phyloP scores from a whole-genome alignment of 1,140 invertebrate species.

The Diorhabda carinulata region DNA sequence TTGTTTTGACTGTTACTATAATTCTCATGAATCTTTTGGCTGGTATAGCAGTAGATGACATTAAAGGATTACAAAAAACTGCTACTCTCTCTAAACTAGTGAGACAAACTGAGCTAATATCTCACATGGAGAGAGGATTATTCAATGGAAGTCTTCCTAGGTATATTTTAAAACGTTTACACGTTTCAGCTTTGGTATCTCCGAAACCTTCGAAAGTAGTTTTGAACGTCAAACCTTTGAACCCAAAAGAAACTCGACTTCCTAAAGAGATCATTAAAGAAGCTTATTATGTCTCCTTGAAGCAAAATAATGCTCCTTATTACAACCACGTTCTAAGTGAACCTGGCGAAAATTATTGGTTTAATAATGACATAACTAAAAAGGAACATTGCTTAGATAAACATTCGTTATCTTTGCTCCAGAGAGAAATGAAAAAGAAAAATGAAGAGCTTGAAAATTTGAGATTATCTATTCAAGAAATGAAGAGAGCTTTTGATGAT shows the following conservation, averaged over 20 bases:
- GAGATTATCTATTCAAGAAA: background rate
- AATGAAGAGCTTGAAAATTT: constrained; percentile 8
- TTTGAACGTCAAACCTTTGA: constrained; percentile 25
- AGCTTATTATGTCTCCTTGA: constrained; percentile 20
- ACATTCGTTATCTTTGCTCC: background rate
- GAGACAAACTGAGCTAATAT: constrained; percentile 26
- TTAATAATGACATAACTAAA: background rate
- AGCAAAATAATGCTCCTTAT: background rate
- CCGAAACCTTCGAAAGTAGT: constrained; percentile 23
- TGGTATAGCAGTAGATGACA: constrained; percentile 30
- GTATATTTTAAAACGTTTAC: constrained; percentile 19
- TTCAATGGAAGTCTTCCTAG: constrained; percentile 17
- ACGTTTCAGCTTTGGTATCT: constrained; percentile 13
- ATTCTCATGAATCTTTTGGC: constrained; percentile 29
- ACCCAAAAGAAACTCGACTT: constrained; percentile 17
- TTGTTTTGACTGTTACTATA: constrained; percentile 25
- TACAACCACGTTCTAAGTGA: background rate
- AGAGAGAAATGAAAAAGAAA: background rate
- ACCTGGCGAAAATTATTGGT: background rate
- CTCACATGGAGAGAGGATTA: constrained; percentile 24
- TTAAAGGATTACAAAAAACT: constrained; percentile 28
- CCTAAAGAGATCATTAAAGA: constrained; percentile 22
- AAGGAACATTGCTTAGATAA: background rate
- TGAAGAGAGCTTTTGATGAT: background rate
- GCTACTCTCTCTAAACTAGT: constrained; percentile 26